A percentile compares a stretch with the other conserved stretches of the same genome.
Conservation (phyloP, 2,113 vertebrate genomes). For the Muscicapa adusta region DNA sequence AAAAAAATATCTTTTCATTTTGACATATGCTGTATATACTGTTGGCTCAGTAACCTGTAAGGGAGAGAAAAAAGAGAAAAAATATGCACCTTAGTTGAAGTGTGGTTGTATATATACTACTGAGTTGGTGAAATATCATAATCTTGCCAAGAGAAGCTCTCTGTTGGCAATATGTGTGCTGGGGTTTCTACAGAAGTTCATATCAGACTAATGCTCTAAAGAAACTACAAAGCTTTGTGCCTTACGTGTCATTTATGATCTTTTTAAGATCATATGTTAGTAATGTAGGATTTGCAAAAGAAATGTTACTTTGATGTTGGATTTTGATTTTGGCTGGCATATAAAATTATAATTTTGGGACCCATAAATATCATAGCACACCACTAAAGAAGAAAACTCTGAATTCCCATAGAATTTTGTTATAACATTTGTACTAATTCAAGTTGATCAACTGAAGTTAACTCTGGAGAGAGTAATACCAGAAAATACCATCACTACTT, state of each 20-base stretch:
- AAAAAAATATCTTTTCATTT: not conserved
- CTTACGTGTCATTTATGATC: not conserved
- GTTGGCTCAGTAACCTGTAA: not conserved
- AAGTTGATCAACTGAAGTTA: not conserved
- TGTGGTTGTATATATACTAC: not conserved
- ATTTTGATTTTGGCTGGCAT: not conserved
- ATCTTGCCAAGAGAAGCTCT: not conserved
- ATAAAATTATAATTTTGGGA: not conserved
- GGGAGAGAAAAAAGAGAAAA: not conserved
- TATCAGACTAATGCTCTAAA: not conserved
- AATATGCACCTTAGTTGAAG: not conserved
- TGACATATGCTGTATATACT: not conserved
- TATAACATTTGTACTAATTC: not conserved
- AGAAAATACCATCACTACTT: not conserved
- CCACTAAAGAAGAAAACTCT: not conserved
- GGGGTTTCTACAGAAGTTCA: not conserved
- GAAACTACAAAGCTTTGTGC: not conserved
- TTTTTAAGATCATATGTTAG: not conserved
- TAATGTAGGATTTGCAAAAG: not conserved
- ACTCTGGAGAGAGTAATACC: not conserved
- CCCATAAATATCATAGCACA: not conserved
- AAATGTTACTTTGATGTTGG: not conserved
- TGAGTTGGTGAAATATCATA: not conserved
- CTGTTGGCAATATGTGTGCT: accelerated
- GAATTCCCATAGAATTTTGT: not conserved